Conservation (phyloP, 1,140 invertebrate genomes). For the Camponotus floridanus region DNA sequence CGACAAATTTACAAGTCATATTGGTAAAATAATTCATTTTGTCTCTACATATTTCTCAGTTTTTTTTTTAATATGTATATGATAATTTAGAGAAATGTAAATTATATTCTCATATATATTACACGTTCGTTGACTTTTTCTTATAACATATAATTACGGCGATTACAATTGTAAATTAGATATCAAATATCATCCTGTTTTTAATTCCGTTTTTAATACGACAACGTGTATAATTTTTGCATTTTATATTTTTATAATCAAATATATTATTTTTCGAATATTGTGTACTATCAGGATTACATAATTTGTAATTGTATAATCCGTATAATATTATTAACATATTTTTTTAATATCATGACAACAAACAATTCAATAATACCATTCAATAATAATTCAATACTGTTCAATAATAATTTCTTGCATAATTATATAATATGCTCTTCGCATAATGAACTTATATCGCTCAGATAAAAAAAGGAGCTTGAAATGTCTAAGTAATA, state of each 20-base stretch:
- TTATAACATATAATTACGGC: neutral
- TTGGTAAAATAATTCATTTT: constrained; percentile 34
- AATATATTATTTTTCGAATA: neutral
- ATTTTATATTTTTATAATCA: neutral
- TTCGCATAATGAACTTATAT: neutral
- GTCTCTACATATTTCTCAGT: neutral
- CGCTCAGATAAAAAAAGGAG: constrained; percentile 12
- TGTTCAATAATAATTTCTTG: neutral
- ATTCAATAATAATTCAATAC: neutral
- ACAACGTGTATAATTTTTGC: neutral
- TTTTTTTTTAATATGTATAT: neutral
- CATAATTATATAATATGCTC: constrained; percentile 5
- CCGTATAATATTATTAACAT: too few relatives aligned
- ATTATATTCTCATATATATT: constrained; percentile 17
- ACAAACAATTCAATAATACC: neutral
- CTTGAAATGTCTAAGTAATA: constrained; percentile 7
- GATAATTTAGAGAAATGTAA: constrained; percentile 1
- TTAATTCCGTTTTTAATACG: neutral
- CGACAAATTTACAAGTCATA: constrained; percentile 53
- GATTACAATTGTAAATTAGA: neutral
- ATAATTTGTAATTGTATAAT: neutral
- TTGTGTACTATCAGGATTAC: neutral
- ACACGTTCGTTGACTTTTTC: neutral
- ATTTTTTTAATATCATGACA: too few relatives aligned
- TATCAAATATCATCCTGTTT: neutral